Evolutionary conservation across 2,888 invertebrate genomes (phyloP), one percentile per base, ranked within the genome.

Genomic region (Merodon equestris): DNA sequence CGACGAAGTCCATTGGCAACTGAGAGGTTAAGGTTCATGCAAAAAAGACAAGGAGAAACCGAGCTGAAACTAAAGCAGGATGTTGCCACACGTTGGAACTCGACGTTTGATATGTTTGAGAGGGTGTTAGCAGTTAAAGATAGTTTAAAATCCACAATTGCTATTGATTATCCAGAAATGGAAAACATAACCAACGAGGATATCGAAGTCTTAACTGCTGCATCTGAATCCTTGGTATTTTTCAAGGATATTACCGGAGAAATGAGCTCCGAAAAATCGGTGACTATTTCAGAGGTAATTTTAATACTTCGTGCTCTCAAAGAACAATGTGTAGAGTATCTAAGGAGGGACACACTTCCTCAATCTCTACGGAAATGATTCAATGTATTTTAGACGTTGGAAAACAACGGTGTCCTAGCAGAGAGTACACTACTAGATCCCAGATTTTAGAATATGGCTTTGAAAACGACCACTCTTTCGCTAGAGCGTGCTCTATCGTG

Each of bases 391-490:
- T n/a, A n/a, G n/a, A n/a, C n/a, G n/a, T n/a, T n/a, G n/a, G n/a
- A n/a, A n/a, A n/a, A n/a, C 18, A 45, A 18, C 44, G 64, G n/a
- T 45, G 53, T 5, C n/a, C n/a, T n/a, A n/a, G n/a, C n/a, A n/a
- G n/a, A n/a, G n/a, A n/a, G n/a, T n/a, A n/a, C n/a, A n/a, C 44
- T 64, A 15, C 14, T 53, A 53, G 64, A 53, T 17, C 36, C 64
- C n/a, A 14, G 64, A 9, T 64, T 64, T 45, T 53, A 64, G 14
- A 64, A 18, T 64, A 64, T 36, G 45, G 63, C 1, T 53, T 64
- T 34, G 1, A 18, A 10, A 38, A 53, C 27, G 45, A 53, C 2
- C 12, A 3, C 1, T 14, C 53, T 45, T 45, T 45, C 14, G 17
- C 40, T 18, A 27, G 44, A 54, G 54, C 54, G 9, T 45, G 17